Evolutionary conservation across 1,140 invertebrate genomes (phyloP).

Genomic region (Dendroctonus valens): DNA sequence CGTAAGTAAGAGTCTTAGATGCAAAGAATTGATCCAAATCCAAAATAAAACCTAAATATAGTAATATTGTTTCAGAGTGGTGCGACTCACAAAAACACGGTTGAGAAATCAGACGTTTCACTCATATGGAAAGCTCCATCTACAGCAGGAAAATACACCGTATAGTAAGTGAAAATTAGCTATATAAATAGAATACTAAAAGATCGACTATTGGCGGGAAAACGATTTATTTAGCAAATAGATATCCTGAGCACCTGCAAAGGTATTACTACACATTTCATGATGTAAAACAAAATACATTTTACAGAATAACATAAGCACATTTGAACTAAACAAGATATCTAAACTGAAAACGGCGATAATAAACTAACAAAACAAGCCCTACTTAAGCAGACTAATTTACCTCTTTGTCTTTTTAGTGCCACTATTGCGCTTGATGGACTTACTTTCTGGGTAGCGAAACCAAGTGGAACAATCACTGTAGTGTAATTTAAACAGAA

Average conservation of each 20-base stretch:
- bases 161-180: slow-evolving; percentile 42
- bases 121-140: slow-evolving; percentile 49
- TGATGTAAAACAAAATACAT: not conserved
- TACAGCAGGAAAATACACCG: slow-evolving; percentile 42
- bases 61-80: slow-evolving; percentile 43
- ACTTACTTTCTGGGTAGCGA: slow-evolving; percentile 49
- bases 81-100: slow-evolving; percentile 48
- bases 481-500: slow-evolving; percentile 29
- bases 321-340: not conserved
- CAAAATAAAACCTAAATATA: not conserved
- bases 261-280: not conserved
- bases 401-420: slow-evolving; percentile 38
- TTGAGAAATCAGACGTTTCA: slow-evolving; percentile 44
- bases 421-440: slow-evolving; percentile 51
- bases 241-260: not conserved
- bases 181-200: not conserved
- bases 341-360: too few relatives aligned
- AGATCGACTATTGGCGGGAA: too few relatives aligned
- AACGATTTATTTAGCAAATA: not conserved
- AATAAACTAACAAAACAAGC: too few relatives aligned
- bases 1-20: too few relatives aligned
- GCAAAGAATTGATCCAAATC: too few relatives aligned
- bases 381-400: too few relatives aligned
- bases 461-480: slow-evolving; percentile 43
- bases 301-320: not conserved